A percentile compares a stretch with the other conserved stretches of the same genome.
phyloP scores from a whole-genome alignment of 2,888 invertebrate species.

The Lepidochitona cinerea region DNA sequence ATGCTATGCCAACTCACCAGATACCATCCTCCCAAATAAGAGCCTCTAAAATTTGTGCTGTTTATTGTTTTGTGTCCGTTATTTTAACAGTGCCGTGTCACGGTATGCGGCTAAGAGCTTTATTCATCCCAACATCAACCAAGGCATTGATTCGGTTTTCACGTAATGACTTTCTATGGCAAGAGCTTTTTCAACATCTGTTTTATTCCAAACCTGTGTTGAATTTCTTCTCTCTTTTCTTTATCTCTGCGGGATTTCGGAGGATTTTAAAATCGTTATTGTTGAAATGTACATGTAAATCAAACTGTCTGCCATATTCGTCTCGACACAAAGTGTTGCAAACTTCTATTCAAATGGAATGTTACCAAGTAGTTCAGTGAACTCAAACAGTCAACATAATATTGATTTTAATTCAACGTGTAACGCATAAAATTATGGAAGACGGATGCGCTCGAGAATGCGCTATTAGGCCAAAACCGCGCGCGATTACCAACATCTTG shows the following conservation, averaged over 20 bases:
- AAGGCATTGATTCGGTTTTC: neutral
- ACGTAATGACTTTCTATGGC: neutral
- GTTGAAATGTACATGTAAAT: no score
- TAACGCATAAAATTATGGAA: no score
- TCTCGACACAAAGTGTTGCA: no score
- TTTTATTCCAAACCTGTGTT: neutral
- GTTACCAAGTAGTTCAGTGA: no score
- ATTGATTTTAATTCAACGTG: no score
- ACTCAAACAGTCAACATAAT: no score
- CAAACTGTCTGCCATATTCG: no score
- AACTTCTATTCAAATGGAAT: no score
- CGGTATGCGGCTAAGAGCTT: neutral
- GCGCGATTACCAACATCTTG: no score
- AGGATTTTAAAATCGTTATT: neutral
- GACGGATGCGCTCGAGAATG: no score
- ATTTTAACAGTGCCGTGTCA: neutral
- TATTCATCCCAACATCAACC: neutral
- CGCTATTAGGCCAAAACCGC: no score
- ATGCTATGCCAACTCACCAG: no score
- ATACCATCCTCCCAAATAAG: neutral
- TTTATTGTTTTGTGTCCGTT: neutral
- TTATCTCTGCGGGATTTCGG: neutral
- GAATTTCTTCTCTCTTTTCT: neutral
- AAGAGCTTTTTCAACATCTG: neutral
- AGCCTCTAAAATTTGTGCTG: neutral